phyloP scores from a whole-genome alignment of 2,797 vertebrate genomes.

The Strix occidentalis region DNA sequence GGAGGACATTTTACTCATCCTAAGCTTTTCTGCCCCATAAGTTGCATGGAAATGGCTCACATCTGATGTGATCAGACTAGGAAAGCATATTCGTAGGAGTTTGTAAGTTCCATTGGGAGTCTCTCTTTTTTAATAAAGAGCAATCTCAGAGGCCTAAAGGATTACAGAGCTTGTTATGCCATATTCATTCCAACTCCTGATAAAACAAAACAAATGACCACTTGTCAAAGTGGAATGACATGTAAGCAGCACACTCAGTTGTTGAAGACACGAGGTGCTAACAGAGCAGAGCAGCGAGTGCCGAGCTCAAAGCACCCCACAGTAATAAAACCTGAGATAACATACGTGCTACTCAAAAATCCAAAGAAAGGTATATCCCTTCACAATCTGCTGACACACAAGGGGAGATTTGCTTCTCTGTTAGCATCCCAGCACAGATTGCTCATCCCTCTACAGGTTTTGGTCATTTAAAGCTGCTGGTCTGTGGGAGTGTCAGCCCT shows the following conservation, averaged over 20 bases:
- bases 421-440: background rate
- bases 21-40: background rate
- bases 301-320: background rate
- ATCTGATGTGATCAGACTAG: background rate
- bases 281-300: background rate
- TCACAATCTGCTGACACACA: background rate
- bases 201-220: background rate
- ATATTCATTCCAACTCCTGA: background rate
- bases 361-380: background rate
- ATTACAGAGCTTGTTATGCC: background rate
- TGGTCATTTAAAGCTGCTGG: background rate
- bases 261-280: background rate
- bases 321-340: background rate
- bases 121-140: background rate
- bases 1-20: background rate
- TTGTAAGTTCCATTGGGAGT: background rate
- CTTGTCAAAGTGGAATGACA: background rate
- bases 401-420: background rate
- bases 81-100: background rate
- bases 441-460: background rate
- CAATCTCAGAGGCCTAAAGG: background rate
- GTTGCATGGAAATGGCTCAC: background rate
- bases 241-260: background rate
- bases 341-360: accelerated
- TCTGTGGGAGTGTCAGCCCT: no score